A percentile compares a stretch with the other conserved stretches of the same genome.
phyloP scores from a whole-genome alignment of 2,113 vertebrate species.

The Agapornis roseicollis region DNA sequence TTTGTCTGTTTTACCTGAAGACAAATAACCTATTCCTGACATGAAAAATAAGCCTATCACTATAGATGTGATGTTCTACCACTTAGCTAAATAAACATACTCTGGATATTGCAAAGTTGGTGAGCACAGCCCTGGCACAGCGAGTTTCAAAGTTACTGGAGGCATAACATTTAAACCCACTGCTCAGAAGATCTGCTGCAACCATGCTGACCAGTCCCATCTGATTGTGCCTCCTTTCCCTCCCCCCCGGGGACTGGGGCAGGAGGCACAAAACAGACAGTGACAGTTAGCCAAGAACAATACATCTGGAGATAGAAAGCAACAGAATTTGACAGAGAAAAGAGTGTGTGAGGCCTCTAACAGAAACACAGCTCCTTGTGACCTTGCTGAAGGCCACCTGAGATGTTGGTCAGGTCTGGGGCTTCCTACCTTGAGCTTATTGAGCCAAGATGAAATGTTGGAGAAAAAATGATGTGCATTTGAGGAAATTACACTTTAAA shows the following conservation, averaged over 20 bases:
- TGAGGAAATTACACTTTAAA: background rate
- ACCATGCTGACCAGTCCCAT: background rate
- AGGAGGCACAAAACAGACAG: background rate
- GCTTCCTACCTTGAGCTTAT: background rate
- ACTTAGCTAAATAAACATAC: background rate
- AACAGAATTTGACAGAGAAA: background rate
- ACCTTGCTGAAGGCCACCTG: background rate
- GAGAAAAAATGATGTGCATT: background rate
- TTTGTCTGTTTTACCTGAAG: background rate
- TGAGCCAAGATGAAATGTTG: background rate
- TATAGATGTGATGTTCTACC: background rate
- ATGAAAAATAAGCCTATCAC: background rate
- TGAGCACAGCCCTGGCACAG: background rate
- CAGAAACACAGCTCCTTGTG: background rate
- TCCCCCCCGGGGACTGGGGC: too few species aligned
- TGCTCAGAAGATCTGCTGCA: background rate
- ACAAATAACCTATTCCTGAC: background rate
- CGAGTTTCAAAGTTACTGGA: background rate
- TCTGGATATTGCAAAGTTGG: background rate
- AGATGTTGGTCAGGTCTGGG: background rate
- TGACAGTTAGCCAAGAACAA: background rate
- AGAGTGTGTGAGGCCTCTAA: background rate
- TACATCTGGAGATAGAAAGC: background rate
- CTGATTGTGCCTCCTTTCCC: background rate
- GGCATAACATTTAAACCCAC: background rate